Base-by-base conservation (phyloP, 2,888 invertebrate species). In the Cabera pusaria region DNA sequence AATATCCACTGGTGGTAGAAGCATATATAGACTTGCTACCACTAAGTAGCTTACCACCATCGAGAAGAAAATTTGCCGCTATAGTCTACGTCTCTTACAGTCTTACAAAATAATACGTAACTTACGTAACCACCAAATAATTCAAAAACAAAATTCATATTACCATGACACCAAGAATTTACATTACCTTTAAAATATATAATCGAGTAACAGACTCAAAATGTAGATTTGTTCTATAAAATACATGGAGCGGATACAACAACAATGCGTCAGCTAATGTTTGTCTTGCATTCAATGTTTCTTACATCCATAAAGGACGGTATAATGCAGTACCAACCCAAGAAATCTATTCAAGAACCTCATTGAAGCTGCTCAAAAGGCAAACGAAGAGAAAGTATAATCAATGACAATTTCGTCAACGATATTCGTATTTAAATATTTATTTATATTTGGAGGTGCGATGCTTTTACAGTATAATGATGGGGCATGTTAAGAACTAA, bases 361-460 rank as follows among this genome's bases (percentile, higher is more conserved):
- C 43, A 60, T 63, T 64, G 69, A 59, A 46, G 55, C 50, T 50
- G 59, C 55, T 61, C 49, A 63, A 66, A 67, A 57, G 58, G 64
- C 66, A 53, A n/a, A 53, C 54, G 56, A 42, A 62, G 71, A 66
- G 72, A 72, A 72, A 72, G 71, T 70, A 59, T 60, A 69, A 66
- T 68, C 55, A 70, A 63, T 64, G 62, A 66, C 58, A 60, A 51
- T 64, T 58, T 51, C 41, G 50, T 58, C 65, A 56, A 52, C 51
- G 44, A 53, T 54, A 54, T 61, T 61, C 49, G 53, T 58, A 63
- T 66, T 64, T 59, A 59, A 69, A 69, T 65, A 64, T 64, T 59
- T 65, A 64, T 64, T 59, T 44, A 61, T 64, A 52, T 59, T 56
- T 44, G 41, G 36, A 48, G 45, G 52, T 54, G 44, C 40, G 49